These are phyloP conservation scores for Pterocles burchelli DNA, from an alignment of 2,113 vertebrate species.

Conservation along the genomic window DNA sequence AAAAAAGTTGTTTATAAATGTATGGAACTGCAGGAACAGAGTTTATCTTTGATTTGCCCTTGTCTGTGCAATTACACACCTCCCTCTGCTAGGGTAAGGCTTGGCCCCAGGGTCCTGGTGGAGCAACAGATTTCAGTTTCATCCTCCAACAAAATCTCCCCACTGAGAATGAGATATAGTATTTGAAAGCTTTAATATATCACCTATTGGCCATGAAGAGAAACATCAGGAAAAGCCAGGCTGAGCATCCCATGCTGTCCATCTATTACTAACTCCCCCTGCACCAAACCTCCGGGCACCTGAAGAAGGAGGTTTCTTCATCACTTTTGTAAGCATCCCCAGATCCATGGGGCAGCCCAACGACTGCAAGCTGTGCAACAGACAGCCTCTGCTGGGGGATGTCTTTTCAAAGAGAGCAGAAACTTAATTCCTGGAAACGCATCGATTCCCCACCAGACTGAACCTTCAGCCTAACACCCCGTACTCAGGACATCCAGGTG, in stretches of 20 bases:
- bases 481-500: accelerated
- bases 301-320: neutral
- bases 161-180: neutral
- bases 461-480: accelerated
- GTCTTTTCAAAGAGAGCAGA: neutral
- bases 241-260: neutral
- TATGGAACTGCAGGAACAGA: neutral
- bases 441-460: accelerated
- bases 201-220: neutral
- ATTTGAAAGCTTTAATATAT: neutral
- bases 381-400: neutral
- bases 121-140: neutral
- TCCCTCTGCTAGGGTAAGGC: neutral
- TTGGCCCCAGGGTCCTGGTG: neutral
- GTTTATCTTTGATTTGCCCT: constrained; percentile 19
- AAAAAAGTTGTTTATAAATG: neutral
- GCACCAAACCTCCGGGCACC: neutral
- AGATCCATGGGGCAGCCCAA: neutral
- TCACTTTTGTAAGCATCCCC: neutral
- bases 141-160: neutral
- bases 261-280: neutral
- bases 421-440: neutral
- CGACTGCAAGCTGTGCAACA: neutral
- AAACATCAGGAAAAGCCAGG: neutral
- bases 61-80: neutral